phyloP scores from a whole-genome alignment of 2,797 vertebrate species.

The Erpetoichthys calabaricus region DNA sequence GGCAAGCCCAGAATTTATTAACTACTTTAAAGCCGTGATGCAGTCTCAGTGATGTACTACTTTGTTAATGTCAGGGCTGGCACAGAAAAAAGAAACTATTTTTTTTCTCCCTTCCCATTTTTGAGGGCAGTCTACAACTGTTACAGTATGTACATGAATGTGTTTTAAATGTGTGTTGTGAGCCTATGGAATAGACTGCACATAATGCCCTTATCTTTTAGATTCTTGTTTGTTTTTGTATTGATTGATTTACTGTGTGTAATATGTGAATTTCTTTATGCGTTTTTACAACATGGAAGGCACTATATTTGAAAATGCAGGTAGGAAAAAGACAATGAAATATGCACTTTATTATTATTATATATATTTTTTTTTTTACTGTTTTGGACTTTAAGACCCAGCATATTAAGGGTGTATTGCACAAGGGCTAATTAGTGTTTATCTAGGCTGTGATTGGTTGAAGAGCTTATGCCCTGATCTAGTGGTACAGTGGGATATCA shows the following conservation, averaged over 20 bases:
- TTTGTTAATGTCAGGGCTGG: neutral
- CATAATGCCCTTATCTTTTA: no score
- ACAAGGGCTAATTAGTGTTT: neutral
- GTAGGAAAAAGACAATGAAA: no score
- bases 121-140: no score
- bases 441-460: conserved; percentile 5
- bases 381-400: conserved; percentile 1
- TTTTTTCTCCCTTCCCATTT: no score
- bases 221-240: no score
- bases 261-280: neutral
- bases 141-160: no score
- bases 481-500: neutral
- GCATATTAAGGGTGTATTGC: conserved; percentile 9
- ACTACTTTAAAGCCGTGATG: neutral
- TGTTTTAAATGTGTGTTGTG: no score
- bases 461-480: conserved; percentile 5
- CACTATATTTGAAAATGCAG: no score
- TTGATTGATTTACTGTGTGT: no score
- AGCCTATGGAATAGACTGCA: no score
- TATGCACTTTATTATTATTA: no score
- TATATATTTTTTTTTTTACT: neutral
- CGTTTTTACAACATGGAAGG: neutral
- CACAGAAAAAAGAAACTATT: no score
- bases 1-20: conserved; percentile 2
- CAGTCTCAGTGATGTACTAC: neutral